phyloP scores from a whole-genome alignment of 2,797 vertebrate genomes.

The Leptatherina wallacei region DNA sequence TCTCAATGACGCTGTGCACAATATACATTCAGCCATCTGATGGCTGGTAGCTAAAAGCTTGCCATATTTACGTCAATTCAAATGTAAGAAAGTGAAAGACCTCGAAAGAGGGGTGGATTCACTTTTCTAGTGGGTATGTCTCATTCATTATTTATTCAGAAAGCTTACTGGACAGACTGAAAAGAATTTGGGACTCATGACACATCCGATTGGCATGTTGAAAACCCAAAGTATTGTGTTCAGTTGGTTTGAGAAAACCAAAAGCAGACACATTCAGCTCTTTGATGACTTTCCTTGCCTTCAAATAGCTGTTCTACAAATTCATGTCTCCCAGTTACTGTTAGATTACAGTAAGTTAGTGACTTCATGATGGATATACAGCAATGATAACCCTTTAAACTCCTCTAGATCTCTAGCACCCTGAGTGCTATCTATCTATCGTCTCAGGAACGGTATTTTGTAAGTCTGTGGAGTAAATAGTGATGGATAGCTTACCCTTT shows the following conservation, averaged over 20 bases:
- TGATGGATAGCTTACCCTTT: too few species aligned
- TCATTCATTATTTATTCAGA: constrained; percentile 46
- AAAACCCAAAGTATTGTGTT: constrained; percentile 52
- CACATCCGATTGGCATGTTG: constrained; percentile 52
- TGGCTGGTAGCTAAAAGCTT: constrained; percentile 32
- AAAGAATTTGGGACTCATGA: constrained; percentile 47
- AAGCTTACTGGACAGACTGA: constrained; percentile 32
- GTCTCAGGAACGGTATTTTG: too few species aligned
- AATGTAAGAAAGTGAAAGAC: constrained; percentile 25
- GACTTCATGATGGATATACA: background rate
- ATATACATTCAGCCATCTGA: constrained; percentile 23
- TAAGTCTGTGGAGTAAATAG: too few species aligned
- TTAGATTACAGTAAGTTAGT: background rate
- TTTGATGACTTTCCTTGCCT: constrained; percentile 11
- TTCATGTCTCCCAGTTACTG: background rate
- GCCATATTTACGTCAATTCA: constrained; percentile 11
- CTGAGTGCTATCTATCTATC: too few species aligned
- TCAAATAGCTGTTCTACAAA: background rate
- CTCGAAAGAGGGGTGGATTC: constrained; percentile 16
- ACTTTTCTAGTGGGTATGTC: constrained; percentile 31
- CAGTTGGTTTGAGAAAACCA: constrained; percentile 33
- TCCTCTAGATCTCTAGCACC: too few species aligned
- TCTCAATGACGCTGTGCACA: constrained; percentile 26
- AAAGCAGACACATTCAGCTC: constrained; percentile 26
- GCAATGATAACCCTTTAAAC: background rate